phyloP scores from a whole-genome alignment of 2,888 invertebrate species.

The Andrena camellia region DNA sequence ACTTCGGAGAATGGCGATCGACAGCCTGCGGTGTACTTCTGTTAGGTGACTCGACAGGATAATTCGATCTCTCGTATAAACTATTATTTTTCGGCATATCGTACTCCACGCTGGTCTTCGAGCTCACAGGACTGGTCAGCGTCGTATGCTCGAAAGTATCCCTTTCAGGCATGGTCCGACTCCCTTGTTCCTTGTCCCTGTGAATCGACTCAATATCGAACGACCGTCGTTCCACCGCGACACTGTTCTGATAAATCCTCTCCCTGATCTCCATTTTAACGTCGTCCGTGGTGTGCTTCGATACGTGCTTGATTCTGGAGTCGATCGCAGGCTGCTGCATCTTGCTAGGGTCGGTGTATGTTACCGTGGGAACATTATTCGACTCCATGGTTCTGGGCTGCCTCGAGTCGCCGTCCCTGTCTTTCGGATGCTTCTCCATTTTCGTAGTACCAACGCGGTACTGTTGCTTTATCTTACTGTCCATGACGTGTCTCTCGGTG shows the following conservation, averaged over 20 bases:
- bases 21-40: conserved; percentile 53
- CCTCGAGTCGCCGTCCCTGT: conserved; percentile 72
- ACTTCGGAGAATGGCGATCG: conserved; percentile 71
- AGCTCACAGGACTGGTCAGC: conserved; percentile 42
- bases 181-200: conserved; percentile 69
- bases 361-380: conserved; percentile 74
- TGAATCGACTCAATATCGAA: conserved; percentile 76
- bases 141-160: conserved; percentile 64
- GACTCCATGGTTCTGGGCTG: conserved; percentile 72
- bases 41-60: conserved; percentile 63
- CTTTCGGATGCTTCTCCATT: conserved; percentile 67
- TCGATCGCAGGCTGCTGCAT: conserved; percentile 73
- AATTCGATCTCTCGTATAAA: conserved; percentile 66
- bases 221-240: conserved; percentile 66
- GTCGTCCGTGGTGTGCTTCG: conserved; percentile 74
- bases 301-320: conserved; percentile 66
- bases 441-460: conserved; percentile 78
- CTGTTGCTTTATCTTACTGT: conserved; percentile 90
- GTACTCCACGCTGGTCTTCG: conserved; percentile 65
- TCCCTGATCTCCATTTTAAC: conserved; percentile 75
- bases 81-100: conserved; percentile 50
- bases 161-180: conserved; percentile 54
- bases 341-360: conserved; percentile 78
- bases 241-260: conserved; percentile 74
- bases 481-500: conserved; percentile 90